Evolutionary conservation across 2,113 vertebrate species (phyloP), one percentile per base, ranked within the genome.

Genomic region (Ranitomeya imitator): DNA sequence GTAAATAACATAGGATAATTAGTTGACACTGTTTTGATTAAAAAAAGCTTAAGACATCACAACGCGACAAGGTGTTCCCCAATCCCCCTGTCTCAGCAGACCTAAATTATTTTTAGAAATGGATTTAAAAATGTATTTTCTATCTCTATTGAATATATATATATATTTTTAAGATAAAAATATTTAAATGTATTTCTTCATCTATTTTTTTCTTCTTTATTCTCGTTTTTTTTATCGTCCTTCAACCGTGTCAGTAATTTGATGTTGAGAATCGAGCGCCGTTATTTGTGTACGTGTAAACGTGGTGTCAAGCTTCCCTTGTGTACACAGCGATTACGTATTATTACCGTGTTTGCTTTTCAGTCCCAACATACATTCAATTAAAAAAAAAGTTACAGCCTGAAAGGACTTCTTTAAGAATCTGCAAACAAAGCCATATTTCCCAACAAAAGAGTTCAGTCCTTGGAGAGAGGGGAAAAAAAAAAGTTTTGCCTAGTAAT

Each of bases 301-400:
- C 79, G 26, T 81, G 31, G 55, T 45, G 37, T 11, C 61, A 60
- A 31, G 61, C 57, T 18, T 23, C 14, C 31, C 78, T 37, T 81
- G 79, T 81, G 23, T 60, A 31, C 31, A 31, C 45, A 31, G n/a
- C 14, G 7, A 57, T 79, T 74, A 67, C 9, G 21, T 51, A 65
- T 65, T 65, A 45, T 45, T 83, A 65, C 7, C 18, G 3, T 83
- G 65, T 67, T 83, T 65, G 60, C 61, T 61, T 69, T 67, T 61
- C 60, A 83, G 52, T 26, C 93, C 94, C 73, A 86, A 86, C 91
- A 92, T 92, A 93, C 93, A 94, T 94, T 91, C 90, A 93, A 95
- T 93, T 91, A 90, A 85, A 76, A 6, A 8, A 89, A 89, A 91
- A 91, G 63, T 90, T 94, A 92, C 90, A 84, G 91, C 85, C 19